Base-by-base conservation (phyloP, 2,888 invertebrate genomes). In the Callimorpha dominula region DNA sequence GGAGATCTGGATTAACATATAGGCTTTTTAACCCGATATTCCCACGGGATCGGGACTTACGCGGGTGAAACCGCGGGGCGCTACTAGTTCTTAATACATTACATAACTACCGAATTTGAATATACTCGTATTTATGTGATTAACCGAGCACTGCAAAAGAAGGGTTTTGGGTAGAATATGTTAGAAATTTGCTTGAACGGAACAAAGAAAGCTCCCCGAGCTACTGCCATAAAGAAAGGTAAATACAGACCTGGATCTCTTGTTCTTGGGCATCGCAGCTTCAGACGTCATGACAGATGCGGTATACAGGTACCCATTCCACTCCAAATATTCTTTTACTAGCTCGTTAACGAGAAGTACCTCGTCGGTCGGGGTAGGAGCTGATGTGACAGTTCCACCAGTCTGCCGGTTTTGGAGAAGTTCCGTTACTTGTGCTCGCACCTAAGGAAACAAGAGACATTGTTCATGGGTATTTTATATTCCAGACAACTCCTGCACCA, bases 231-330 rank as follows among this genome's bases (percentile, higher is more conserved):
- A 11, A 20, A 7, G 9, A 4, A 31, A 31, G 0, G 12, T 60
- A 2, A 31, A 31, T 43, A 73, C 43, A 0, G 11, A 81, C 83
- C 83, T 88, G 0, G 87, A 76, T 69, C 87, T 90, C 76, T 90
- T 92, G 0, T 85, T 84, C 1, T 80, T 82, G 0, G 93, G 88
- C 89, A 95, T 85, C 0, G 88, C 90, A 2, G 95, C 92, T 78
- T 95, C 97, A 64, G 96, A 94, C 49, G 90, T 85, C 90, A 97
- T 92, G 49, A 96, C 96, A 0, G 95, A 96, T 0, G 96, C 94
- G 0, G 97, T 96, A 80, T 97, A 97, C 46, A 97, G 92, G 81
- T 97, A 97, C 0, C 97, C 97, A 81, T 97, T 97, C 97, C 97
- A 97, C 79, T 96, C 96, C 6, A 97, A 89, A 86, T 97, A 97